A percentile compares a stretch with the other conserved stretches of the same genome.
Evolutionary conservation across 2,113 vertebrate genomes (phyloP).

Genomic region (Centropus bengalensis): DNA sequence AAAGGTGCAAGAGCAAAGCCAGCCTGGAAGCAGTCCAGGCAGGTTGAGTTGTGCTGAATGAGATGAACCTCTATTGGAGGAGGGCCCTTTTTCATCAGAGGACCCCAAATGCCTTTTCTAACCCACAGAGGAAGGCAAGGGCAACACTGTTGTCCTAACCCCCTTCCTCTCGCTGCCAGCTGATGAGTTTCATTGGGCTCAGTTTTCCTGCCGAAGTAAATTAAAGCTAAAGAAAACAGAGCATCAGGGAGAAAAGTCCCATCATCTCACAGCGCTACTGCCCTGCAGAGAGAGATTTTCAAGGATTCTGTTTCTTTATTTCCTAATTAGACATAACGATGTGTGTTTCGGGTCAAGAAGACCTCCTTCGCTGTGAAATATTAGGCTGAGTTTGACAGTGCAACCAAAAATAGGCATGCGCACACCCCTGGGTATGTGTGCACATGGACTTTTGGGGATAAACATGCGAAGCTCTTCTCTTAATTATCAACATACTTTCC

Average conservation of each 20-base stretch:
- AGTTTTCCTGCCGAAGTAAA: not conserved
- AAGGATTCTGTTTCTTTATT: conserved; percentile 26
- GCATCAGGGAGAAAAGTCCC: conserved; percentile 11
- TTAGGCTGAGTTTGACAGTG: not conserved
- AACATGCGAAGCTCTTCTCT: not conserved
- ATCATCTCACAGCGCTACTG: not conserved
- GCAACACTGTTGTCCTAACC: not conserved
- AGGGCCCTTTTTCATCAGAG: not conserved
- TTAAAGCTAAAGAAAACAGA: conserved; percentile 25
- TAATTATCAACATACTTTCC: conserved; percentile 42
- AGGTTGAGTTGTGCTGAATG: not conserved
- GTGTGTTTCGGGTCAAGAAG: conserved; percentile 22
- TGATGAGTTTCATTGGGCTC: not conserved
- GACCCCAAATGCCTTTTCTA: not conserved
- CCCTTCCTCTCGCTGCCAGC: not conserved
- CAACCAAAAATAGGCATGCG: conserved; percentile 31
- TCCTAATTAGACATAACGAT: conserved; percentile 62
- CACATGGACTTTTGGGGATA: not conserved
- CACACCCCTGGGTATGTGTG: not conserved
- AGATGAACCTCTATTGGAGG: not conserved
- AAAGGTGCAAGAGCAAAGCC: not conserved
- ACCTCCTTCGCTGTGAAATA: conserved; percentile 47
- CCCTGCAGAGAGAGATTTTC: conserved; percentile 28
- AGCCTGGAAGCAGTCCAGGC: not conserved
- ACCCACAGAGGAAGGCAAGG: not conserved